These are phyloP conservation scores for Pycnomerus fuliginosus DNA, from an alignment of 2,888 invertebrate species.

Conservation along the genomic window DNA sequence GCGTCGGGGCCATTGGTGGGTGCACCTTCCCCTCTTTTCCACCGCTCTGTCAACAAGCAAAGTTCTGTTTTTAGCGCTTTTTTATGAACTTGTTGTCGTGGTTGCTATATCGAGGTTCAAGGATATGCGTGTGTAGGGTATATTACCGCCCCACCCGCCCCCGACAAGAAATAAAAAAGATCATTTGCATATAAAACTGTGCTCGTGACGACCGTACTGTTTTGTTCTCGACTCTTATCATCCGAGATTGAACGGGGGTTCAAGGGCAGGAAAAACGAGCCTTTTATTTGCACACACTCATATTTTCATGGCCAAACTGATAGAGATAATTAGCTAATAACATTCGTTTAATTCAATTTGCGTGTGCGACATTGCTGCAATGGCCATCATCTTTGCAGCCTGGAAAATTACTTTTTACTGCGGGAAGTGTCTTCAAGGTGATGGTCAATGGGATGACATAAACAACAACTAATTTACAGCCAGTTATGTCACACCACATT, in stretches of 20 bases:
- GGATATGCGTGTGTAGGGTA: constrained; percentile 21
- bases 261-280: constrained; percentile 29
- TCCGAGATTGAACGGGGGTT: constrained; percentile 25
- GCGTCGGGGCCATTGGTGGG: constrained; percentile 38
- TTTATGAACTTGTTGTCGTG: constrained; percentile 32
- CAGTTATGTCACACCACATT: constrained; percentile 27
- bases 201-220: constrained; percentile 8
- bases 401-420: constrained; percentile 25
- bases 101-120: constrained; percentile 29
- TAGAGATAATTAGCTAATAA: constrained; percentile 49
- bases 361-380: constrained; percentile 37
- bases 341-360: constrained; percentile 43
- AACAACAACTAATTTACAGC: constrained; percentile 24
- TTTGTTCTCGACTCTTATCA: constrained; percentile 19
- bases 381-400: constrained; percentile 12
- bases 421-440: constrained; percentile 35
- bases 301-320: constrained; percentile 50
- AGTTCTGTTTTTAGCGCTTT: constrained; percentile 29
- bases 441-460: constrained; percentile 28
- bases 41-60: constrained; percentile 13
- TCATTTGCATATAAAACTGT: constrained; percentile 11
- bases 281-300: constrained; percentile 33
- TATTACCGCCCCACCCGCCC: constrained; percentile 6
- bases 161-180: constrained; percentile 11
- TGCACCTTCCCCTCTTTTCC: constrained; percentile 19